These are phyloP conservation scores for Streblospio benedicti DNA, from an alignment of 1,140 invertebrate species.

Conservation along the genomic window DNA sequence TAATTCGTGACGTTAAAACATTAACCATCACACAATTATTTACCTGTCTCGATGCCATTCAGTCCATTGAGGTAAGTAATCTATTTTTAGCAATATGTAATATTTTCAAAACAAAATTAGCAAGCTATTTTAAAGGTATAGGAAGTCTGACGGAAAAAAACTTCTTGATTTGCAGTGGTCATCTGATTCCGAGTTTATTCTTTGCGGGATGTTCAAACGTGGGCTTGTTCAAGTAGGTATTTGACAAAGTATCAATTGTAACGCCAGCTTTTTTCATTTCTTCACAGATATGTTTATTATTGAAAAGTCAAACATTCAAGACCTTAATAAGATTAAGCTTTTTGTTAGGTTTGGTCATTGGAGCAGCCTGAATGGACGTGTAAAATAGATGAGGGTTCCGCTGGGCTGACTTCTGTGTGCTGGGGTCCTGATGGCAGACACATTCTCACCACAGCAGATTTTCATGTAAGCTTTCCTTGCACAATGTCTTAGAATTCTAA, in stretches of 20 bases:
- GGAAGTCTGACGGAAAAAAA: no score
- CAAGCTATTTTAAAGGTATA: no score
- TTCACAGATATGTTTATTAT: neutral
- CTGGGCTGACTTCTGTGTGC: constrained; percentile 40
- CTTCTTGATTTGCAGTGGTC: constrained; percentile 52
- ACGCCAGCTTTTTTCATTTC: neutral
- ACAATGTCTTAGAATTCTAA: constrained; percentile 9
- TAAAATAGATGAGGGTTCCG: constrained; percentile 50
- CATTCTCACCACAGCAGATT: constrained; percentile 49
- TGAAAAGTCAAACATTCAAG: neutral
- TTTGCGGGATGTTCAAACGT: constrained; percentile 47
- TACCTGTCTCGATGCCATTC: constrained; percentile 44
- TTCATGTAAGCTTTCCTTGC: constrained; percentile 36
- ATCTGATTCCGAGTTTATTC: constrained; percentile 46
- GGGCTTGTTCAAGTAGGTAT: constrained; percentile 44
- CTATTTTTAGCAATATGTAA: neutral
- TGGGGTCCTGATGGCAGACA: constrained; percentile 51
- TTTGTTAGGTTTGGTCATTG: constrained; percentile 46
- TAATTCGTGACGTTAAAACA: constrained; percentile 41
- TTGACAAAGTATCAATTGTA: neutral
- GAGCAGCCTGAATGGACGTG: constrained; percentile 50
- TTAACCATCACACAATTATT: constrained; percentile 44
- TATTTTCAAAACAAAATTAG: no score
- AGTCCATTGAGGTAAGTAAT: constrained; percentile 40
- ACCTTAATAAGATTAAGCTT: neutral